phyloP scores from a whole-genome alignment of 2,113 vertebrate species.

The Craseonycteris thonglongyai region DNA sequence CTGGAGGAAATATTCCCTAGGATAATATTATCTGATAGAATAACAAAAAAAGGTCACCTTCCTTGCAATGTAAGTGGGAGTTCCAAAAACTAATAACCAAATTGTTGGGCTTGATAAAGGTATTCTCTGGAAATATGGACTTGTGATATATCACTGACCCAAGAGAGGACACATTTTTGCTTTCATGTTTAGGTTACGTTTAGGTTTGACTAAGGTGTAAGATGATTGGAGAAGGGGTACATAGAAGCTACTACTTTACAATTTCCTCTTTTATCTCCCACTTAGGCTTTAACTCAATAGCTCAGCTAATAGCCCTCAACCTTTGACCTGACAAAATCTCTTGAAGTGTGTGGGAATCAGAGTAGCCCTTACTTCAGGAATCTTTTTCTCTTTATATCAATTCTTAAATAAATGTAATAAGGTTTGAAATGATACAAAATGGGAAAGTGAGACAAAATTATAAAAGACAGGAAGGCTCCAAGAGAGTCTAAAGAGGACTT shows the following conservation, averaged over 20 bases:
- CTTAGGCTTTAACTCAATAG: not conserved
- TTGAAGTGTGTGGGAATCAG: not conserved
- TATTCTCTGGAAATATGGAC: not conserved
- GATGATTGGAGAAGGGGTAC: accelerated
- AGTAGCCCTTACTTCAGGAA: not conserved
- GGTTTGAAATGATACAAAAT: constrained; percentile 43
- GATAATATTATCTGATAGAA: not conserved
- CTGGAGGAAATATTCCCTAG: not conserved
- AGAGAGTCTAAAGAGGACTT: constrained; percentile 1
- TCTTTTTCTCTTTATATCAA: constrained; percentile 19
- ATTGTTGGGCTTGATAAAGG: not conserved
- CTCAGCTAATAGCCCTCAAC: not conserved
- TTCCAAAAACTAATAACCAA: not conserved
- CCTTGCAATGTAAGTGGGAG: not conserved
- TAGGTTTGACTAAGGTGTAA: not conserved
- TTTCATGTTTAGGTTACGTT: not conserved
- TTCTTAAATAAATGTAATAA: constrained; percentile 45
- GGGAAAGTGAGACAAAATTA: constrained; percentile 7
- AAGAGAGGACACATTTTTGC: not conserved
- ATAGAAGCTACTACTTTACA: not conserved
- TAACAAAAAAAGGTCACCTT: not conserved
- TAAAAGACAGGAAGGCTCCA: not conserved
- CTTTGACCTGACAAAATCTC: not conserved
- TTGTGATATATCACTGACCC: not conserved
- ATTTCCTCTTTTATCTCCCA: not conserved